Evolutionary conservation across 2,888 invertebrate species (phyloP).

Genomic region (Sminthurinus aureus): DNA sequence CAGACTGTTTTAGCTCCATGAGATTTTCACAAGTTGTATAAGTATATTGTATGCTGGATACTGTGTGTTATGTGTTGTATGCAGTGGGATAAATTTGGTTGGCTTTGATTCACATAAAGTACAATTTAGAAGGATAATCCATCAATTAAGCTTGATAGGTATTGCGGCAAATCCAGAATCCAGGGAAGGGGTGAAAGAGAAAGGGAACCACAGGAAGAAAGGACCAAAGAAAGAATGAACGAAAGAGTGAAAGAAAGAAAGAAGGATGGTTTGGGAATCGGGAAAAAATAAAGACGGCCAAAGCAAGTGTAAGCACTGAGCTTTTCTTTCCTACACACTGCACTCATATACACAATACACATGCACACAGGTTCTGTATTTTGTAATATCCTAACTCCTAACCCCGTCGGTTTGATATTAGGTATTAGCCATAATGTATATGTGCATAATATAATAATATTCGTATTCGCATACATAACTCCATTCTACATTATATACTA

Average conservation of each 20-base stretch:
- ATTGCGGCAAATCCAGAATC: slow-evolving; percentile 49
- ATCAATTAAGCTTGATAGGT: slow-evolving; percentile 58
- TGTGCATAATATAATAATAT: no score
- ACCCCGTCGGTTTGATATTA: neutral
- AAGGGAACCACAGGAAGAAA: neutral
- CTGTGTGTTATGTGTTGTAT: no score
- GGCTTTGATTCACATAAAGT: slow-evolving; percentile 56
- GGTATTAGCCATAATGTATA: no score
- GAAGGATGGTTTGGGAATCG: slow-evolving; percentile 44
- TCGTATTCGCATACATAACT: no score
- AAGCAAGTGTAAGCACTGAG: neutral
- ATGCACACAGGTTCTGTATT: neutral
- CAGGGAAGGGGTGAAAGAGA: slow-evolving; percentile 45
- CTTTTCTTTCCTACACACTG: slow-evolving; percentile 25
- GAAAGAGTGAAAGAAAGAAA: slow-evolving; percentile 41
- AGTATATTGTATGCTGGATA: no score
- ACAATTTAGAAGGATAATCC: slow-evolving; percentile 57
- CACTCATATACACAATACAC: neutral
- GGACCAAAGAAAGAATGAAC: no score
- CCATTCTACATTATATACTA: no score
- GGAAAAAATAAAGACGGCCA: slow-evolving; percentile 36
- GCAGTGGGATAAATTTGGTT: slow-evolving; percentile 40
- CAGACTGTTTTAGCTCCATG: slow-evolving; percentile 20
- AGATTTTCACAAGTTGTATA: slow-evolving; percentile 31
- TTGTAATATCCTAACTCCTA: neutral